Evolutionary conservation across 2,888 invertebrate species (phyloP), one percentile per base, ranked within the genome.

Genomic region (Leptinotarsa juncta): DNA sequence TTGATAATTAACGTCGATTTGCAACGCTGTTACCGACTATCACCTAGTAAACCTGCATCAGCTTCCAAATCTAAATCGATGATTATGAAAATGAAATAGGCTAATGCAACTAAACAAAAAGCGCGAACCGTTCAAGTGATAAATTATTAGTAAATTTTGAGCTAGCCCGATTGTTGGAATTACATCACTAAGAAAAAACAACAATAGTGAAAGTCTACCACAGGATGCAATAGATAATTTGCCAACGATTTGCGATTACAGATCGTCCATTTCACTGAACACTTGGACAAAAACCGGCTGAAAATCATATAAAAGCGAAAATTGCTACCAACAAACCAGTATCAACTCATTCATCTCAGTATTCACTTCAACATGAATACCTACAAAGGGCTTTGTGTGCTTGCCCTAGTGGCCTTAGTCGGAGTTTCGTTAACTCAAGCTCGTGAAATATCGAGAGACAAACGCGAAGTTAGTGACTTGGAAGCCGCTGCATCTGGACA

Each of bases 341-440:
- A 77, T 79, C 79, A 77, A 79, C 73, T 80, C 77, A 79, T 79
- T 75, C 69, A 78, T 78, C 77, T 76, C 71, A 71, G 79, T 80
- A 77, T 79, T 76, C 76, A 77, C 73, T 71, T 66, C 75, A 78
- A 69, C 73, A 84, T 85, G 85, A 81, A 81, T 77, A 10, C 92
- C 91, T 84, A 91, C 91, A 85, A 93, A 91, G 90, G 95, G 93
- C 87, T 94, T 92, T 82, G 93, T 92, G 85, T 95, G 94, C 70
- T 85, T 92, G 87, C 90, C 86, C 82, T 92, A 86, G 87, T 91
- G 77, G 88, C 89, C 81, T 82, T 88, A 81, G 86, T 90, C 82
- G 80, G 87, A 82, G 77, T 89, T 83, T 79, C 89, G 82, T 72
- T 88, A 81, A 77, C 88, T 80, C 87, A 90, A 87, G 84, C 90